Conservation (phyloP, 2,797 vertebrate species). For the Spinus pinus region DNA sequence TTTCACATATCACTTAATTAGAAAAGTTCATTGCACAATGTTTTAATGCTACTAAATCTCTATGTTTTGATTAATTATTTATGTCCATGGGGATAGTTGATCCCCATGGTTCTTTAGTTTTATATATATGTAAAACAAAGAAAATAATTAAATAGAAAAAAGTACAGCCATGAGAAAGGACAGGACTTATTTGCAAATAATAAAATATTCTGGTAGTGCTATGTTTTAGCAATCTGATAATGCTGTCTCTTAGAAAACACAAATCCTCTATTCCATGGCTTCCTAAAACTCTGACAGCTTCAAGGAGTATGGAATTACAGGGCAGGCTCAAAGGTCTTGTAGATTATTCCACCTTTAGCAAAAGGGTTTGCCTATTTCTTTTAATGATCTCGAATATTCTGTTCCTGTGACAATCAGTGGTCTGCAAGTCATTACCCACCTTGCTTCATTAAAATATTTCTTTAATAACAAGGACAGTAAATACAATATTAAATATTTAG, state of each 20-base stretch:
- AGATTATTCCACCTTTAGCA: background rate
- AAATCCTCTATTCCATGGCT: background rate
- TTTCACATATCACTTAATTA: background rate
- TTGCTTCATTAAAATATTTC: background rate
- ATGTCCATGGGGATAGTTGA: background rate
- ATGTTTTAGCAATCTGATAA: background rate
- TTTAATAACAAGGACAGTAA: background rate
- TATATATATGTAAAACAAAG: background rate
- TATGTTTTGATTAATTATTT: background rate
- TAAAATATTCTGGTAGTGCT: background rate
- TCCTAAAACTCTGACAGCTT: background rate
- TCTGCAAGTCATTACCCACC: background rate
- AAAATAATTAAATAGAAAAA: background rate
- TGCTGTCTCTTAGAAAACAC: background rate
- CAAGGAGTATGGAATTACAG: background rate
- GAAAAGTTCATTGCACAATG: background rate
- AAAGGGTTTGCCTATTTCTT: background rate
- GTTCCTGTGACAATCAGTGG: background rate
- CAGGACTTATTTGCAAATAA: background rate
- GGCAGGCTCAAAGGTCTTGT: background rate
- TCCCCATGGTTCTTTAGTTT: background rate
- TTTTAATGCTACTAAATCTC: background rate
- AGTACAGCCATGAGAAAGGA: background rate
- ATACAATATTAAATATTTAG: conserved; percentile 16
- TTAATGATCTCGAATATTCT: background rate